Conservation (phyloP, 2,888 invertebrate species). For the Phengaris arion region DNA sequence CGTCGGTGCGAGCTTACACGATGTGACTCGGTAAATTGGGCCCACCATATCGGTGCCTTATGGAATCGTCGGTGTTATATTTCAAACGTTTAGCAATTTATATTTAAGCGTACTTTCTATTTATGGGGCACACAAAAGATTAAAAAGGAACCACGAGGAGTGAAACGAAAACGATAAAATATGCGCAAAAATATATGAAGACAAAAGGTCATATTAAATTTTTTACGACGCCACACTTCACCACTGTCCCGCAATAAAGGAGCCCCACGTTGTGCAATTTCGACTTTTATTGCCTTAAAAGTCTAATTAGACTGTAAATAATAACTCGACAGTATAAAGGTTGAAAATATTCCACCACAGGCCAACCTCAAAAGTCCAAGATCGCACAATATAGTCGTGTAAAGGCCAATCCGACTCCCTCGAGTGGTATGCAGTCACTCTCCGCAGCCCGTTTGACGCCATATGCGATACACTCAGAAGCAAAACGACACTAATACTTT, state of each 20-base stretch:
- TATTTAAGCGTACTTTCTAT: neutral
- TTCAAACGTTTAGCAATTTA: neutral
- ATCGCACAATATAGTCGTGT: conserved; percentile 54
- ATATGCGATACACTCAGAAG: conserved; percentile 59
- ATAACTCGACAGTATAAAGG: conserved; percentile 17
- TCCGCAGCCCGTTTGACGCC: conserved; percentile 75
- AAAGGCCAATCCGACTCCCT: conserved; percentile 72
- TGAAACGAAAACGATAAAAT: conserved; percentile 1
- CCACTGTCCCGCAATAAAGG: conserved; percentile 20
- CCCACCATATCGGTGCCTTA: neutral
- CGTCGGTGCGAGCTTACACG: neutral
- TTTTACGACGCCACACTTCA: conserved; percentile 18
- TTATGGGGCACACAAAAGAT: neutral
- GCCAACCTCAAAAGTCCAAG: conserved; percentile 54
- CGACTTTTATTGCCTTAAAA: conserved; percentile 15
- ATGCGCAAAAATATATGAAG: conserved; percentile 7
- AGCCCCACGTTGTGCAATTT: conserved; percentile 10
- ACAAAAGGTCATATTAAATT: conserved; percentile 17
- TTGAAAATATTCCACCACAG: conserved; percentile 24
- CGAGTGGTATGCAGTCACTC: conserved; percentile 74
- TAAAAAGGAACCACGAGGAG: neutral
- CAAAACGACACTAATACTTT: conserved; percentile 53
- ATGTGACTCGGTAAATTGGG: neutral
- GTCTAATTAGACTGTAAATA: conserved; percentile 23
- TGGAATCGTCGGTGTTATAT: neutral